Percentiles rank a stretch among this genome's conserved stretches.
phyloP scores from a whole-genome alignment of 2,888 invertebrate genomes.

The Mesochorus sp. region DNA sequence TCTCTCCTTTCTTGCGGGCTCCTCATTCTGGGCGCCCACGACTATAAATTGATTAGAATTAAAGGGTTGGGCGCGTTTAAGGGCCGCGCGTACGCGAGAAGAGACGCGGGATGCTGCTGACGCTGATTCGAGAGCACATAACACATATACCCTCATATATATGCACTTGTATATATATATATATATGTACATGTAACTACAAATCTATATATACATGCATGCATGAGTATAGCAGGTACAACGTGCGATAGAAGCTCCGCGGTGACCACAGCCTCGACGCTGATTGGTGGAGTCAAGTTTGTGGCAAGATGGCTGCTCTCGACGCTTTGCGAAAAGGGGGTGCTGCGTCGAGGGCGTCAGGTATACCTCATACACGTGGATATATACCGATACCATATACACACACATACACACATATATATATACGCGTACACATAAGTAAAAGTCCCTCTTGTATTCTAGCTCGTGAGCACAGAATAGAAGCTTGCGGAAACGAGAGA shows the following conservation, averaged over 20 bases:
- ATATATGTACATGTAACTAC: not conserved
- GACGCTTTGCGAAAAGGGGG: conserved; percentile 60
- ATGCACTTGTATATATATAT: not conserved
- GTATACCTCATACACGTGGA: conserved; percentile 47
- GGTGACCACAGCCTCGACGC: conserved; percentile 82
- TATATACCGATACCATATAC: not conserved
- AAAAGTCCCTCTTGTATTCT: conserved; percentile 54
- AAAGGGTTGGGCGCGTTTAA: conserved; percentile 70
- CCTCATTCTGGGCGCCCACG: conserved; percentile 63
- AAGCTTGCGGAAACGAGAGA: conserved; percentile 59
- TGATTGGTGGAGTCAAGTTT: conserved; percentile 82
- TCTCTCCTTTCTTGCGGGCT: conserved; percentile 59
- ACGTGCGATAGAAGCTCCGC: conserved; percentile 72
- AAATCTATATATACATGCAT: not conserved
- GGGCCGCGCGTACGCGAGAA: conserved; percentile 12
- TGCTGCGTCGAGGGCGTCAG: conserved; percentile 61
- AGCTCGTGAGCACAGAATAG: conserved; percentile 65
- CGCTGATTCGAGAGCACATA: conserved; percentile 42
- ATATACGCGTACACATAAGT: not conserved
- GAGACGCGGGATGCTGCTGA: conserved; percentile 44
- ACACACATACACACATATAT: not conserved
- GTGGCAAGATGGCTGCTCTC: conserved; percentile 81
- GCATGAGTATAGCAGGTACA: conserved; percentile 36
- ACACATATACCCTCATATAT: too few species aligned
- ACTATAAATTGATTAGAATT: conserved; percentile 81